Conservation (phyloP, 23 tunicate species). For the Styela plicata region DNA sequence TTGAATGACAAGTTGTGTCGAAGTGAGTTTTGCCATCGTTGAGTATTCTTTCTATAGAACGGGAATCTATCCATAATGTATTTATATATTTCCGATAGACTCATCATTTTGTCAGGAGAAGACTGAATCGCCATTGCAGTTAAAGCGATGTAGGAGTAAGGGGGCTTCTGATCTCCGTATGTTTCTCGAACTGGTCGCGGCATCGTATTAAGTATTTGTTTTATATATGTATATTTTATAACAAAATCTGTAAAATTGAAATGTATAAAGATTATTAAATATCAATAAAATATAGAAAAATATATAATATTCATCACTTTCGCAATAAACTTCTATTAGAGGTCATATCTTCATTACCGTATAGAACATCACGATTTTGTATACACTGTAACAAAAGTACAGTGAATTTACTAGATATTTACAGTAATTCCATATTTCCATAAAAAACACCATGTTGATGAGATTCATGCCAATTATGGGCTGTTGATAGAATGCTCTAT, state of each 20-base stretch:
- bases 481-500: too few relatives aligned
- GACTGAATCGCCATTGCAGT: conserved; percentile 97
- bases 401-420: too few relatives aligned
- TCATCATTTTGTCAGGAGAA: conserved; percentile 89
- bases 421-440: too few relatives aligned
- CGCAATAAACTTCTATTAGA: too few relatives aligned
- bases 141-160: conserved; percentile 91
- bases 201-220: conserved; percentile 26
- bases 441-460: too few relatives aligned
- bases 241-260: not conserved
- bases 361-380: too few relatives aligned
- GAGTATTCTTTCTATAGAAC: conserved; percentile 91
- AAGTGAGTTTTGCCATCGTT: conserved; percentile 95
- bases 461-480: too few relatives aligned
- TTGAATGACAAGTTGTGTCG: conserved; percentile 90
- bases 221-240: too few relatives aligned
- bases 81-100: conserved; percentile 78
- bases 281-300: not conserved
- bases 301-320: too few relatives aligned
- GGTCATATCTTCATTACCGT: too few relatives aligned
- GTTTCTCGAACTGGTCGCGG: conserved; percentile 85
- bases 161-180: conserved; percentile 96
- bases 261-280: not conserved
- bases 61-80: conserved; percentile 92
- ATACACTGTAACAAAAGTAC: too few relatives aligned